Evolutionary conservation across 1,140 invertebrate species (phyloP).

Genomic region (Sminthurinus signatus): DNA sequence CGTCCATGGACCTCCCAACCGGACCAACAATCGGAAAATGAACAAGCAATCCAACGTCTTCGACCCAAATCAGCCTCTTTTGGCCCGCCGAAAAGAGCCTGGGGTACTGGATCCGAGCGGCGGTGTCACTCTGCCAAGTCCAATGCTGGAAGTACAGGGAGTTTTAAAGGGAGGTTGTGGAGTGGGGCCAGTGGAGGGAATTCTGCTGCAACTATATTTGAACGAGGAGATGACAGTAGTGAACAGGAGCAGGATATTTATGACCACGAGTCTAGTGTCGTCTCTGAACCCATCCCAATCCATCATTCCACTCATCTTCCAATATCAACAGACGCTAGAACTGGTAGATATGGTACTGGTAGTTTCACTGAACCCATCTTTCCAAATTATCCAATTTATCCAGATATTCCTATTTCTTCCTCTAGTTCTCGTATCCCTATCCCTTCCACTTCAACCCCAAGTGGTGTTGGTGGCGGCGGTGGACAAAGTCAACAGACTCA

Average conservation of each 20-base stretch:
- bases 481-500: no score
- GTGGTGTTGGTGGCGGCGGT: not conserved
- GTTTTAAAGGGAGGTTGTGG: not conserved
- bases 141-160: not conserved
- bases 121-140: conserved; percentile 34
- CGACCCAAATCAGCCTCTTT: conserved; percentile 35
- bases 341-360: not conserved
- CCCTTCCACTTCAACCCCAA: not conserved
- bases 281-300: not conserved
- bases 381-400: conserved; percentile 36
- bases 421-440: not conserved
- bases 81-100: conserved; percentile 31
- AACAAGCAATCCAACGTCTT: conserved; percentile 21
- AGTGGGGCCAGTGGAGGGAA: not conserved
- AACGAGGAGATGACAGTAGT: conserved; percentile 10
- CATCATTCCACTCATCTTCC: not conserved
- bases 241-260: conserved; percentile 39
- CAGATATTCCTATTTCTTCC: conserved; percentile 29
- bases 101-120: conserved; percentile 29
- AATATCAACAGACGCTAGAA: no score
- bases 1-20: conserved; percentile 26
- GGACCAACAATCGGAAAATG: conserved; percentile 17
- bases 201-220: conserved; percentile 1
- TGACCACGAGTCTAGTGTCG: conserved; percentile 20
- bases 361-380: conserved; percentile 22